Evolutionary conservation across 2,888 invertebrate genomes (phyloP), one percentile per base, ranked within the genome.

Genomic region (Ryuthela nishihirai): DNA sequence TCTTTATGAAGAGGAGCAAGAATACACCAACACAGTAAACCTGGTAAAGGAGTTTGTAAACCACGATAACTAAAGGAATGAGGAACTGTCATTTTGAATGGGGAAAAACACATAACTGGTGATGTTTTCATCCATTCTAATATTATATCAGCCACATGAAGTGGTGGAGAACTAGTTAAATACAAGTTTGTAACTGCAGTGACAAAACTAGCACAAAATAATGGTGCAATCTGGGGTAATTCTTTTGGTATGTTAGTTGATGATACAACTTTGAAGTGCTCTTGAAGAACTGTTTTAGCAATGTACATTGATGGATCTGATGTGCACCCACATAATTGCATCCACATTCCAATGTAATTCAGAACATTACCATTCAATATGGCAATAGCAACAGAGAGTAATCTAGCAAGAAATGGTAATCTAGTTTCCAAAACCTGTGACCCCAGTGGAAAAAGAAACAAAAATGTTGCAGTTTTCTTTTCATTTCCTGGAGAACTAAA

Each of bases 321-420:
- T 9, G 43, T 36, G 29, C 60, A 60, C 2, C 43, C 44, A 15
- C 49, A 49, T 3, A 54, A 42, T 18, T 60, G 60, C 60, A 60
- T 60, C 54, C 54, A 54, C 9, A 53, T 50, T 2, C 60, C 60
- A 12, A 60, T 42, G n/a, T 54, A 60, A 17, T 35, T 42, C 17
- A 60, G 26, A n/a, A 60, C 54, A 38, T 54, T 60, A n/a, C 60
- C 54, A 36, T 60, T 60, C 29, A 47, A 48, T 17, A 53, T 54
- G 5, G 60, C 54, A n/a, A 60, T 60, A 12, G 60, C 49, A 10
- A 60, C 32, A n/a, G 60, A 60, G 3, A 60, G 17, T 10, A 60
- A 42, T 25, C 52, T 54, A 3, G 42, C 54, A n/a, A 60, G 43
- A 18, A 50, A 44, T n/a, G 50, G 60, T 9, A 60, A 26, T 17